These are phyloP conservation scores for Fringilla coelebs DNA, from an alignment of 2,797 vertebrate genomes.

Conservation along the genomic window DNA sequence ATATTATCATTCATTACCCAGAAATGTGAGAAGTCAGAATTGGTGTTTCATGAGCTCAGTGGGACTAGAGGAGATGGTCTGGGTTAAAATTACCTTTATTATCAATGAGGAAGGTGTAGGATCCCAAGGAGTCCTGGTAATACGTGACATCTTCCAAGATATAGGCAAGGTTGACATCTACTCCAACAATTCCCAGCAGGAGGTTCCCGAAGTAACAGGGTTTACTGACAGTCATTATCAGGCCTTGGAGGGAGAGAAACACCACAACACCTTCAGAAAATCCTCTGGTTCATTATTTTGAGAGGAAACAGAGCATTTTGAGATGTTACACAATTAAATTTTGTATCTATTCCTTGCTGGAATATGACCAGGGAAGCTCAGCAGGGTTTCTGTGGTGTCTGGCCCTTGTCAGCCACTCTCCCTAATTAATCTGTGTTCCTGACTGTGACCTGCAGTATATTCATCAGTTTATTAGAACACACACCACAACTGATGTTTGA, in stretches of 20 bases:
- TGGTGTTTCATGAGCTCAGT: not conserved
- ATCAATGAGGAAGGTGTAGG: conserved; percentile 98
- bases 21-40: not conserved
- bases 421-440: not conserved
- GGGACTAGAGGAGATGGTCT: not conserved
- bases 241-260: conserved; percentile 75
- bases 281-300: not conserved
- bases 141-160: conserved; percentile 98
- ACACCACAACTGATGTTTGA: not conserved
- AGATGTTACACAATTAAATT: not conserved
- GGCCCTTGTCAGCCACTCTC: not conserved
- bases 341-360: not conserved
- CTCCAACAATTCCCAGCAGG: conserved; percentile 94
- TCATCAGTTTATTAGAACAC: not conserved
- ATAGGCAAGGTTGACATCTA: conserved; percentile 96
- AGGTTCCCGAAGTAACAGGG: conserved; percentile 98
- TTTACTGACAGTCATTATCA: conserved; percentile 97
- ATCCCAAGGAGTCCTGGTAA: conserved; percentile 96
- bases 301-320: not conserved
- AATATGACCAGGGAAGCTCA: not conserved
- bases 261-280: not conserved
- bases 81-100: conserved; percentile 87
- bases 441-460: not conserved
- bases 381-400: not conserved
- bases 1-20: not conserved